Evolutionary conservation across 2,888 invertebrate species (phyloP).

Genomic region (Automeris io): DNA sequence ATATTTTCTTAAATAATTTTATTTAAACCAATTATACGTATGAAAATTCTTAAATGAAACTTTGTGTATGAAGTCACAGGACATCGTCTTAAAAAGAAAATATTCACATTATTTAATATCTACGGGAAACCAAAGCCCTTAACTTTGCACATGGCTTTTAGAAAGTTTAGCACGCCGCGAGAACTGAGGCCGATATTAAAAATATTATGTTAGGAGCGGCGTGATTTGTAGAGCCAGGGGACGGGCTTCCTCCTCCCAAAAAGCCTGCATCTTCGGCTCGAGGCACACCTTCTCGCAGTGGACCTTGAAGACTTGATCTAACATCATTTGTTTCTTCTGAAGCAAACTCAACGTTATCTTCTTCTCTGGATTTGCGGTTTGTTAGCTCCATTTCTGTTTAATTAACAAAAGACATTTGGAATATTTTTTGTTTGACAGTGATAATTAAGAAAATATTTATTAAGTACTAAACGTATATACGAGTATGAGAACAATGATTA

Average conservation of each 20-base stretch:
- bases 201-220: conserved; percentile 39
- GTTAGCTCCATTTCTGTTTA: conserved; percentile 79
- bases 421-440: no score
- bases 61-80: no score
- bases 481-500: no score
- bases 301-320: conserved; percentile 81
- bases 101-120: not conserved
- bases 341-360: conserved; percentile 56
- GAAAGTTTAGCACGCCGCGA: conserved; percentile 57
- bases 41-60: no score
- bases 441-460: no score
- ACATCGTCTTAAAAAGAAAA: no score
- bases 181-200: conserved; percentile 55
- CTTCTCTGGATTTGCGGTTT: conserved; percentile 68
- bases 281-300: conserved; percentile 79
- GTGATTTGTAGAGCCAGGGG: conserved; percentile 31
- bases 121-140: not conserved
- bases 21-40: no score
- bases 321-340: conserved; percentile 70
- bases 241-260: conserved; percentile 53
- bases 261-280: conserved; percentile 62
- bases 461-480: no score
- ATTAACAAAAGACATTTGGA: not conserved
- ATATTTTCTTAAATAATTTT: no score
- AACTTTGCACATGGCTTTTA: conserved; percentile 43